Evolutionary conservation across 2,797 vertebrate genomes (phyloP).

Genomic region (Valencia hispanica): DNA sequence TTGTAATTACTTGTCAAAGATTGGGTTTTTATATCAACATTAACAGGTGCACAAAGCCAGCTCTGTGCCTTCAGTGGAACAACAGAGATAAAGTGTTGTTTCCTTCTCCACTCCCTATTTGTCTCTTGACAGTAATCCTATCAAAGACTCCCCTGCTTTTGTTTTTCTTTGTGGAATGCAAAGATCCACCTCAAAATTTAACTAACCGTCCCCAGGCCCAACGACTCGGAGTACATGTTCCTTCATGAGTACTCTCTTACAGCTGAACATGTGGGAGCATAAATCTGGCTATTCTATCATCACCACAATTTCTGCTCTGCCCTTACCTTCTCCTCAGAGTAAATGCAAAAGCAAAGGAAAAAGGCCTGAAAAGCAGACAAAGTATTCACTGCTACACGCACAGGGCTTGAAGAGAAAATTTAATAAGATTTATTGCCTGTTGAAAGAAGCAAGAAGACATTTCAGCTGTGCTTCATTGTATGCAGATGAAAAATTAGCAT

Average conservation of each 20-base stretch:
- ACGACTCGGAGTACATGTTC: conserved; percentile 54
- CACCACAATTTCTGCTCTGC: conserved; percentile 36
- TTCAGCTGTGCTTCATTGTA: background rate
- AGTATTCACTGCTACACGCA: background rate
- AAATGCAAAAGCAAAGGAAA: conserved; percentile 47
- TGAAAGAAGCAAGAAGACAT: conserved; percentile 18
- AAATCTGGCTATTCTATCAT: conserved; percentile 70
- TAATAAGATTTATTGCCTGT: conserved; percentile 21
- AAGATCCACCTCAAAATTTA: conserved; percentile 49
- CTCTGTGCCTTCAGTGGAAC: conserved; percentile 57
- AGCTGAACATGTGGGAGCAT: conserved; percentile 72
- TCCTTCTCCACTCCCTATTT: conserved; percentile 54
- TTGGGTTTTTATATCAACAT: conserved; percentile 70
- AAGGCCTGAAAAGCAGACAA: conserved; percentile 30
- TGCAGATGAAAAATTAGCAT: background rate
- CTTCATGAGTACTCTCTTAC: conserved; percentile 62
- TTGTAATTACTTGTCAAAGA: conserved; percentile 69
- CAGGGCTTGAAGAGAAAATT: conserved; percentile 33
- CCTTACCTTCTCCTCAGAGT: conserved; percentile 34
- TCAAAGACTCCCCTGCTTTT: conserved; percentile 71
- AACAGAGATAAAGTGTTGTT: conserved; percentile 55
- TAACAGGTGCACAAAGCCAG: conserved; percentile 65
- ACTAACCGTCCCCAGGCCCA: conserved; percentile 53
- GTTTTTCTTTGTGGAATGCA: conserved; percentile 50
- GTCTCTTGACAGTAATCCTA: conserved; percentile 73